Evolutionary conservation across 2,888 invertebrate genomes (phyloP).

Genomic region (Strigamia maritima): DNA sequence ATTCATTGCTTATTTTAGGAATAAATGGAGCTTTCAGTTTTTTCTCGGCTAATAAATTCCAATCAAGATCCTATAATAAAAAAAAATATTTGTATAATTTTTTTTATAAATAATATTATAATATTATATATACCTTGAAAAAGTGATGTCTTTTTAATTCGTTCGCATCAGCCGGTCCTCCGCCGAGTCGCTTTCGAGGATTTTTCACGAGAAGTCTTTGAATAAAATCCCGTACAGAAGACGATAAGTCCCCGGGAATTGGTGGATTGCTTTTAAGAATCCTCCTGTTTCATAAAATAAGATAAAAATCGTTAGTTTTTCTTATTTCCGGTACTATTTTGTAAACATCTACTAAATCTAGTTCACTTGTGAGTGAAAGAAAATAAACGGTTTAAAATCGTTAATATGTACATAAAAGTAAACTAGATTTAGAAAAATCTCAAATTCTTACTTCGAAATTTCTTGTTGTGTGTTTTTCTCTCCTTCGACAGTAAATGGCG

Average conservation of each 20-base stretch:
- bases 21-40: constrained; percentile 82
- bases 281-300: constrained; percentile 56
- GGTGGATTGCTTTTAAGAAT: constrained; percentile 86
- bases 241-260: constrained; percentile 76
- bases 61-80: constrained; percentile 63
- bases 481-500: constrained; percentile 94
- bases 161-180: constrained; percentile 75
- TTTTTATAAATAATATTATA: background rate
- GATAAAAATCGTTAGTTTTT: no score
- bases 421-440: background rate
- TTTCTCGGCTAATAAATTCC: constrained; percentile 75
- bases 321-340: no score
- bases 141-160: constrained; percentile 88
- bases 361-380: no score
- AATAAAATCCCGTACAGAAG: constrained; percentile 73
- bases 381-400: no score
- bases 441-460: constrained; percentile 66
- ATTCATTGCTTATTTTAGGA: constrained; percentile 76
- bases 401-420: no score
- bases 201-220: constrained; percentile 81
- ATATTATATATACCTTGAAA: constrained; percentile 62
- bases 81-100: background rate
- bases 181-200: constrained; percentile 80
- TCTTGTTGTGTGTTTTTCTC: constrained; percentile 91
- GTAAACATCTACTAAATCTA: no score